Evolutionary conservation across 1,140 invertebrate genomes (phyloP), one percentile per base, ranked within the genome.

Genomic region (Halyomorpha halys): DNA sequence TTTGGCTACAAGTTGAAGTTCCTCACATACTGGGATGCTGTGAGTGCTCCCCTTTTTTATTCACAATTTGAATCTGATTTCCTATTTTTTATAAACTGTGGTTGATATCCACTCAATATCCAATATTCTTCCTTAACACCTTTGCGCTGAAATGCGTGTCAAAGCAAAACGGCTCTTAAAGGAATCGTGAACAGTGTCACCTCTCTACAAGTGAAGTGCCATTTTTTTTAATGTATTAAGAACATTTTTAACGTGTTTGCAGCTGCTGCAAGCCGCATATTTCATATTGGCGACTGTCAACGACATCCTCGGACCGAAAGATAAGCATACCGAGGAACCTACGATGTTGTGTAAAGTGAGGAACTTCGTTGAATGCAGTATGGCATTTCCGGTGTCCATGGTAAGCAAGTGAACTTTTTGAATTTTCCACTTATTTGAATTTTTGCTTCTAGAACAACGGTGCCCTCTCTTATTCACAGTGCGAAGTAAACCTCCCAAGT

Each of bases 1-100:
- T 81, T 75, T 73, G 88, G 84, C 63, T 86, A 87, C 68, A 92
- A 91, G 77, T 85, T 92, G 65, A 92, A 91, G 78, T 94, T 86
- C 76, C 79, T 94, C 63, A 93, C 91, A 23, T 90, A 87, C 71
- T 84, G 88, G 80, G 79, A 90, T 80, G 86, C 84, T 76, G 89
- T 94, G 81, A 82, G 85, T 83, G 75, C 27, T 30, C 8, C 27
- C 27, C 27, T 30, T 4, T 30, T 30, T 30, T 30, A 30, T 30
- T 30, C 3, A 8, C 3, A 30, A 30, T 30, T 30, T 30, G 8
- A 30, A 30, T 30, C 8, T 30, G n/a, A n/a, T n/a, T n/a, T n/a
- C n/a, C n/a, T n/a, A 4, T 30, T 4, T 30, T 30, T 30, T 30
- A 30, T 30, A 3, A 30, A 30, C 27, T 30, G 27, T 30, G 27